Conservation (phyloP, 2,113 vertebrate species). For the Xenus cinereus region DNA sequence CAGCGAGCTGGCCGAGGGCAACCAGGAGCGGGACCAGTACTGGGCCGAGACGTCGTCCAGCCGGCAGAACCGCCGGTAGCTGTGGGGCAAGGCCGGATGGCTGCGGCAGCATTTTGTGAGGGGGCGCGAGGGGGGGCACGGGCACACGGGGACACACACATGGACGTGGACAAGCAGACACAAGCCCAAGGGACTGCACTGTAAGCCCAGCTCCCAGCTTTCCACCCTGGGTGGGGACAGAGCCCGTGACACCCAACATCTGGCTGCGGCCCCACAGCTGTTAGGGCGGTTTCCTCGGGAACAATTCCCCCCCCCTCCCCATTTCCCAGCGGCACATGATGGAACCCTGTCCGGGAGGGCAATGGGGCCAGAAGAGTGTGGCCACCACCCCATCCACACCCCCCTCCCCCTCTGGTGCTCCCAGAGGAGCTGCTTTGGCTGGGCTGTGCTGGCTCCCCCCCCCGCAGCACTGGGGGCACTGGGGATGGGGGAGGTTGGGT, state of each 20-base stretch:
- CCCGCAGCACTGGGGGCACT: not conserved
- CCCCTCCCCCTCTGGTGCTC: not conserved
- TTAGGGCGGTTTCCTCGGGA: not conserved
- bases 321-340: fast-evolving
- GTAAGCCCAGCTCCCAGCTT: fast-evolving
- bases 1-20: slow-evolving; percentile 78
- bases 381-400: too few relatives aligned
- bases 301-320: not conserved
- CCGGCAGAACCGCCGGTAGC: slow-evolving; percentile 88
- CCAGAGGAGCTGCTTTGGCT: fast-evolving
- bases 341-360: not conserved
- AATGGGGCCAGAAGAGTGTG: not conserved
- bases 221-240: not conserved
- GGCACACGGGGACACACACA: too few relatives aligned
- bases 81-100: not conserved
- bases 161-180: not conserved
- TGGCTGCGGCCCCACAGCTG: fast-evolving
- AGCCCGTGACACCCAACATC: fast-evolving
- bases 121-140: not conserved
- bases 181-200: fast-evolving
- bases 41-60: slow-evolving; percentile 86
- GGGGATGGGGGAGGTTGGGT: too few relatives aligned
- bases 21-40: slow-evolving; percentile 81
- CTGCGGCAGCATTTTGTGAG: fast-evolving
- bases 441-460: not conserved